phyloP scores from a whole-genome alignment of 2,113 vertebrate species.

The Nestor notabilis region DNA sequence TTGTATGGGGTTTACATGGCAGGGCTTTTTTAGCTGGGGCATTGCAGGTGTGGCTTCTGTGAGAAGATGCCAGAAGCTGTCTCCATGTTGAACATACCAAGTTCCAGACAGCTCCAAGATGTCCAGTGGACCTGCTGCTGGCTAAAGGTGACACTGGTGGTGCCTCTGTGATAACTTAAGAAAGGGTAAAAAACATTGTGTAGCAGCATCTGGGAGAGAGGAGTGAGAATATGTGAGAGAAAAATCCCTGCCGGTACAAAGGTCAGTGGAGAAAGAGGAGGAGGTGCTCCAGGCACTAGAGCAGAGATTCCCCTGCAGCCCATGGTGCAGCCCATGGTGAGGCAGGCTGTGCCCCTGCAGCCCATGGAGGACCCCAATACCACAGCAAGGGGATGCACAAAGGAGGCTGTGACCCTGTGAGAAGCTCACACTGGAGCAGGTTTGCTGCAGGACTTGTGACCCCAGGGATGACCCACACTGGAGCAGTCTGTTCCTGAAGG shows the following conservation, averaged over 20 bases:
- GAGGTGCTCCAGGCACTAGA: accelerated
- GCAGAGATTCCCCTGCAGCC: not conserved
- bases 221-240: not conserved
- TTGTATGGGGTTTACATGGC: accelerated
- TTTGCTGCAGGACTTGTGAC: not conserved
- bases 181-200: accelerated
- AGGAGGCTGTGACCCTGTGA: not conserved
- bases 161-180: not conserved
- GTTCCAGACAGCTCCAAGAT: not conserved
- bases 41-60: not conserved
- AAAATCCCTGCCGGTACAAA: not conserved
- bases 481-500: not conserved
- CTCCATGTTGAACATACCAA: not conserved
- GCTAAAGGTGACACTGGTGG: not conserved
- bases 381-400: accelerated
- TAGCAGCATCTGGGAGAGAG: not conserved
- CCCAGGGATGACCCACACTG: accelerated
- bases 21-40: not conserved
- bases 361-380: accelerated
- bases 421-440: not conserved
- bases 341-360: not conserved
- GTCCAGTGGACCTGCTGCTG: not conserved
- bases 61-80: not conserved
- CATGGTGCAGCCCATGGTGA: accelerated
- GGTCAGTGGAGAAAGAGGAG: not conserved